Percentiles rank a stretch among this genome's conserved stretches.
These are phyloP conservation scores for Formica aserva DNA, from an alignment of 2,888 invertebrate species.

Conservation along the genomic window DNA sequence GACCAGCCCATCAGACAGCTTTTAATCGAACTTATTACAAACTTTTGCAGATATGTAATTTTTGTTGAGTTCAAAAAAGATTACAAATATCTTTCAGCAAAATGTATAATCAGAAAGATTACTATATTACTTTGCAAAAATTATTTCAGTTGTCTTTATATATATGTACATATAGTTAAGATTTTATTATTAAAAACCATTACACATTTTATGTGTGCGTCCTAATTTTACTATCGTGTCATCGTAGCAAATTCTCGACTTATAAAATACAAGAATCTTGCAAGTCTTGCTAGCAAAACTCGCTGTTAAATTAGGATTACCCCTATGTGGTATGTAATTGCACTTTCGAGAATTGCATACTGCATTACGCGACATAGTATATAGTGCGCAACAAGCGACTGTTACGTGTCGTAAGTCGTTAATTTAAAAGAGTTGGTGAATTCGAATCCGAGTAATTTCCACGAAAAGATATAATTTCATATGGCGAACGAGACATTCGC, in stretches of 20 bases:
- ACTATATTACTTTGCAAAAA: neutral
- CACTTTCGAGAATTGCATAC: conserved; percentile 43
- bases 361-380: conserved; percentile 28
- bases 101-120: conserved; percentile 17
- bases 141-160: neutral
- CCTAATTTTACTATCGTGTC: neutral
- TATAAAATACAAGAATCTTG: conserved; percentile 14
- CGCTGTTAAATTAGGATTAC: conserved; percentile 41
- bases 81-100: neutral
- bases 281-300: conserved; percentile 9
- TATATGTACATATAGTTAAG: neutral
- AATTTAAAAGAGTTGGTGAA: conserved; percentile 49
- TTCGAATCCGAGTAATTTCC: conserved; percentile 51
- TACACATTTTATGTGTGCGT: too few relatives aligned
- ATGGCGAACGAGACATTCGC: conserved; percentile 34
- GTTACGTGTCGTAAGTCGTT: conserved; percentile 42
- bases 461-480: conserved; percentile 57
- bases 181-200: neutral
- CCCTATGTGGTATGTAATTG: conserved; percentile 22
- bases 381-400: conserved; percentile 33
- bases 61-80: neutral
- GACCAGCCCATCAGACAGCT: neutral
- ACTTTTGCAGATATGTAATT: conserved; percentile 35
- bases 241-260: neutral
- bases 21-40: conserved; percentile 31